These are phyloP conservation scores for Lathronympha strigana DNA, from an alignment of 2,888 invertebrate species.

Conservation along the genomic window DNA sequence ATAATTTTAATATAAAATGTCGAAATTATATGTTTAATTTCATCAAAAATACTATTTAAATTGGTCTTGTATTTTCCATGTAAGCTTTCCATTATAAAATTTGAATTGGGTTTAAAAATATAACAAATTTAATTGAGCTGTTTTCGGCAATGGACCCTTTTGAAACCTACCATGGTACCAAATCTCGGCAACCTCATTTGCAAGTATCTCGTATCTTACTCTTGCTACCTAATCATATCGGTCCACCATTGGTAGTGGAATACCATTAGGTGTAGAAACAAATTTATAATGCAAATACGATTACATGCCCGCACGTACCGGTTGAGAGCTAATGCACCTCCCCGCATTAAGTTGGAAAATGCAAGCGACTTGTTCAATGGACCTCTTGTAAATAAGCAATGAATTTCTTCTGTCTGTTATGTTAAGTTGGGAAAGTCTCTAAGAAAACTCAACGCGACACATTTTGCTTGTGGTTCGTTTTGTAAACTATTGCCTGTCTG, in stretches of 20 bases:
- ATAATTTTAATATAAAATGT: too few relatives aligned
- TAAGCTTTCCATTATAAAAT: too few relatives aligned
- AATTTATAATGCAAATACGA: conserved; percentile 84
- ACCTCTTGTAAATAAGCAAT: conserved; percentile 55
- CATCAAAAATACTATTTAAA: too few relatives aligned
- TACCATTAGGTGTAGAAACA: conserved; percentile 77
- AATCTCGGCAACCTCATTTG: not conserved
- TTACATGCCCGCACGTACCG: conserved; percentile 67
- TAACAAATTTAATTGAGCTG: too few relatives aligned
- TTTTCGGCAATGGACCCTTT: too few relatives aligned
- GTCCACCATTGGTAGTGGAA: conserved; percentile 55
- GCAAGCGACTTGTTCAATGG: conserved; percentile 64
- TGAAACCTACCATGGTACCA: too few relatives aligned
- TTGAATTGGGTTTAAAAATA: too few relatives aligned
- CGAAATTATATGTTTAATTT: too few relatives aligned
- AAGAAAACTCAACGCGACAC: not conserved
- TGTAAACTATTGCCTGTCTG: not conserved
- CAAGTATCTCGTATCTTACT: not conserved
- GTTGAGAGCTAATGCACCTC: conserved; percentile 77
- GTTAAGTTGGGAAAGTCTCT: not conserved
- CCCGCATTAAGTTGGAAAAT: conserved; percentile 77
- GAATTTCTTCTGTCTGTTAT: conserved; percentile 44
- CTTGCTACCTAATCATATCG: not conserved
- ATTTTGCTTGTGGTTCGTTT: not conserved
- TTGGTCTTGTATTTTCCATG: too few relatives aligned